Evolutionary conservation across 2,113 vertebrate species (phyloP), one percentile per base, ranked within the genome.

Genomic region (Silurus glanis): DNA sequence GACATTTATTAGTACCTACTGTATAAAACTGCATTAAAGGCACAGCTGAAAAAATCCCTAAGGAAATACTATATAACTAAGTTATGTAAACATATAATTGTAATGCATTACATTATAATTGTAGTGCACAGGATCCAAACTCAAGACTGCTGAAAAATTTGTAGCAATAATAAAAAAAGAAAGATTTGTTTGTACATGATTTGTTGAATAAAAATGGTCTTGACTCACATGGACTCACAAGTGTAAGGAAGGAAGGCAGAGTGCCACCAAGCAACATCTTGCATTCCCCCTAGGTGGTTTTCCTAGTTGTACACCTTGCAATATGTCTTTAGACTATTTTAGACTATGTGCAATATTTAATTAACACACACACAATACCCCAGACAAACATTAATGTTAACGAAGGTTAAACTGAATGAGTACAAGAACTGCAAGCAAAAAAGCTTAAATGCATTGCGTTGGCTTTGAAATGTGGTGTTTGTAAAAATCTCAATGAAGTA

Each of bases 241-340:
- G 45, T 49, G 71, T 21, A 5, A 74, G 8, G 71, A 76, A 17
- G 9, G 45, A 59, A 59, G 55, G 78, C 59, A 81, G 19, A 14
- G 37, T 62, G 23, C 56, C 80, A 66, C 17, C 12, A 3, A 2
- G 2, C 45, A 25, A 45, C 45, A 82, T 66, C 80, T 82, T 82
- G 80, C 19, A 47, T 82, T 62, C 58, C 23, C 28, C 56, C 79
- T 13, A 62, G 58, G 79, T 62, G 58, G 80, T 82, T 82, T 37
- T 49, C 59, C 59, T 51, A 51, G 80, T 51, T 1, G 61, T 82
- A 12, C 58, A 82, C 58, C 45, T 82, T 51, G 23, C 61, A 49
- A 82, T 82, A 82, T 66, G 28, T 66, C 23, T 45, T 51, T 64
- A 25, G 80, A 82, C 80, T n/a, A 49, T 82, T 82, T 82, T 66